phyloP scores from a whole-genome alignment of 2,113 vertebrate genomes.

The Elgaria multicarinata region DNA sequence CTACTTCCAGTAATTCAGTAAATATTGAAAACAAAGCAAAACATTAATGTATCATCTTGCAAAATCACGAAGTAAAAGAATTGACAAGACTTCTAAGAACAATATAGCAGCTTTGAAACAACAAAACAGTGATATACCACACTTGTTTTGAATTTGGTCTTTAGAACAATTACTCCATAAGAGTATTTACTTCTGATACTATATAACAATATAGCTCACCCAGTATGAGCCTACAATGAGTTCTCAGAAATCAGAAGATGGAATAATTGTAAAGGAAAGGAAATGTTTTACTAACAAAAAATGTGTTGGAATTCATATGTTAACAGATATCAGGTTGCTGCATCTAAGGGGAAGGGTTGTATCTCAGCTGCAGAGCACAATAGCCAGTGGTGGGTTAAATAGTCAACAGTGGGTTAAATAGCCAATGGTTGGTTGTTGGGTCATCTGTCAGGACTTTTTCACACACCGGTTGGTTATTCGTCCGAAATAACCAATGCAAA shows the following conservation, averaged over 20 bases:
- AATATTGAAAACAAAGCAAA: too few species aligned
- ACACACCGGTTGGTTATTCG: too few species aligned
- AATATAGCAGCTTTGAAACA: not conserved
- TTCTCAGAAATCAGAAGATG: too few species aligned
- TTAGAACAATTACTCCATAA: not conserved
- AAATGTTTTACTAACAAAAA: not conserved
- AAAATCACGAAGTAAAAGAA: too few species aligned
- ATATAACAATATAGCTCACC: not conserved
- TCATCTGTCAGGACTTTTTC: too few species aligned
- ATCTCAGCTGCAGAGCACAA: not conserved
- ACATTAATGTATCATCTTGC: too few species aligned
- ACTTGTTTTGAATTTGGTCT: not conserved
- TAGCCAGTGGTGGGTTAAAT: too few species aligned
- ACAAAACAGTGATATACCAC: too few species aligned
- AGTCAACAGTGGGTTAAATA: too few species aligned
- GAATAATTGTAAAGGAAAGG: not conserved
- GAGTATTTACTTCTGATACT: not conserved
- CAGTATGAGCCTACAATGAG: not conserved
- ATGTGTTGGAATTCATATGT: not conserved
- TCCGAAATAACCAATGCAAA: too few species aligned
- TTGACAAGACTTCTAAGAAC: not conserved
- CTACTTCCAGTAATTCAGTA: not conserved
- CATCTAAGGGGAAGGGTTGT: not conserved
- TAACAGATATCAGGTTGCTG: not conserved
- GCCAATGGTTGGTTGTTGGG: too few species aligned